Evolutionary conservation across 92 coral and sea anemone species (phyloP).

Genomic region (Isaurus tuberculatus): DNA sequence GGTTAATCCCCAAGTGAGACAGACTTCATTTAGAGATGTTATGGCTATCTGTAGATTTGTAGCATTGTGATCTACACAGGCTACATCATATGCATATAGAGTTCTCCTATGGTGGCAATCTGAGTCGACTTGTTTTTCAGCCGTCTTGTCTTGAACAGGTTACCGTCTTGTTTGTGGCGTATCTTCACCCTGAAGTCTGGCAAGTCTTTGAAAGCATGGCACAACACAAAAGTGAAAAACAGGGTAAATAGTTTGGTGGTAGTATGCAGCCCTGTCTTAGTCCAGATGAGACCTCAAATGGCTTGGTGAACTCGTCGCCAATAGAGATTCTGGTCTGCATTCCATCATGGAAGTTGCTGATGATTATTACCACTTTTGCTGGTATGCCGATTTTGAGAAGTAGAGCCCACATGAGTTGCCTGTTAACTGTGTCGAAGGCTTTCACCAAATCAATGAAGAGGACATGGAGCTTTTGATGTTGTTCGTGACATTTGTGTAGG

Average conservation of each 20-base stretch:
- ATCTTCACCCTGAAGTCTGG: constrained; percentile 1
- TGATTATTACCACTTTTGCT: neutral
- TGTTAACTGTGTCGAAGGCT: constrained; percentile 17
- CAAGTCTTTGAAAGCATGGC: neutral
- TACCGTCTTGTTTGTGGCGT: constrained; percentile 22
- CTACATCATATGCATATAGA: constrained; percentile 22
- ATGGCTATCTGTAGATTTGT: constrained; percentile 12
- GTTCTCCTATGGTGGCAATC: constrained; percentile 24
- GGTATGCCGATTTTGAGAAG: neutral
- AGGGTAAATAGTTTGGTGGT: neutral
- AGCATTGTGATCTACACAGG: constrained; percentile 15
- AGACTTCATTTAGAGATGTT: constrained; percentile 22
- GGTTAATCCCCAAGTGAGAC: constrained; percentile 24
- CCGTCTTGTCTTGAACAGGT: constrained; percentile 16
- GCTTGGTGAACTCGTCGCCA: neutral
- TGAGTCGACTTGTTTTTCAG: constrained; percentile 16
- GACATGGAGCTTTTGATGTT: neutral
- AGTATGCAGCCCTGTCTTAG: neutral
- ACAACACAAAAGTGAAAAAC: neutral
- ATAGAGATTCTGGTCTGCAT: neutral
- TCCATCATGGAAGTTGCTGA: constrained; percentile 11
- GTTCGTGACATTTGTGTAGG: constrained; percentile 2
- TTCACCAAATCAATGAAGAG: neutral
- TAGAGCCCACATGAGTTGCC: constrained; percentile 3
- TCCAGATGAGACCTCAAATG: neutral